Percentiles rank a stretch among this genome's conserved stretches.
phyloP scores from a whole-genome alignment of 1,140 invertebrate species.

The Panulirus ornatus region DNA sequence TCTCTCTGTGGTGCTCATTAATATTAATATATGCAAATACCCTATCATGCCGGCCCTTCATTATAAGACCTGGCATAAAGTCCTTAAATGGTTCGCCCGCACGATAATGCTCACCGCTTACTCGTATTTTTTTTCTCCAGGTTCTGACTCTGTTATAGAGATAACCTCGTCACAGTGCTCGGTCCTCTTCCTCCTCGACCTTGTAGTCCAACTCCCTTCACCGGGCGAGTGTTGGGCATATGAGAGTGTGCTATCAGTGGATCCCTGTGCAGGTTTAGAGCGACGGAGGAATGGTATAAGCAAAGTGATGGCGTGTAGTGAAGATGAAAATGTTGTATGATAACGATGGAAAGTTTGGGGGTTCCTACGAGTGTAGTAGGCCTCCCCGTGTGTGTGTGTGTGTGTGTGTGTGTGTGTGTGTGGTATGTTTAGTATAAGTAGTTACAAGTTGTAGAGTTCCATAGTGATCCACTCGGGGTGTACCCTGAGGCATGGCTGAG shows the following conservation, averaged over 20 bases:
- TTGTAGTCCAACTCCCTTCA: not conserved
- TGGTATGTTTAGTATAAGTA: not conserved
- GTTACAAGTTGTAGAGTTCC: no score
- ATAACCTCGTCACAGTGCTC: not conserved
- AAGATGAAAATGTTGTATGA: no score
- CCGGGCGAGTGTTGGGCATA: no score
- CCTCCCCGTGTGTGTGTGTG: constrained; percentile 11
- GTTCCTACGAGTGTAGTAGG: no score
- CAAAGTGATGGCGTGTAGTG: no score
- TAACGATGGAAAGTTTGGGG: no score
- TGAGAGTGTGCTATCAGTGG: no score
- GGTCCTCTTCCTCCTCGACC: not conserved
- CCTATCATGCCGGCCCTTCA: constrained; percentile 55
- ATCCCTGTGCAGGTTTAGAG: no score
- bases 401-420: constrained; percentile 12
- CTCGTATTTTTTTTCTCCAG: constrained; percentile 21
- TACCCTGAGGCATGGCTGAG: no score
- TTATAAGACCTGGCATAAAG: constrained; percentile 53
- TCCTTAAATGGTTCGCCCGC: constrained; percentile 37
- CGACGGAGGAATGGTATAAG: no score
- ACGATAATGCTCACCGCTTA: constrained; percentile 19
- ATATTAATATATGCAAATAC: constrained; percentile 62
- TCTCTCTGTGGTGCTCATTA: constrained; percentile 24
- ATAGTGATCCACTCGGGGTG: no score
- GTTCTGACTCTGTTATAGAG: constrained; percentile 9